Base-by-base conservation (phyloP, 2,797 vertebrate genomes). In the Neopelma chrysocephalum region DNA sequence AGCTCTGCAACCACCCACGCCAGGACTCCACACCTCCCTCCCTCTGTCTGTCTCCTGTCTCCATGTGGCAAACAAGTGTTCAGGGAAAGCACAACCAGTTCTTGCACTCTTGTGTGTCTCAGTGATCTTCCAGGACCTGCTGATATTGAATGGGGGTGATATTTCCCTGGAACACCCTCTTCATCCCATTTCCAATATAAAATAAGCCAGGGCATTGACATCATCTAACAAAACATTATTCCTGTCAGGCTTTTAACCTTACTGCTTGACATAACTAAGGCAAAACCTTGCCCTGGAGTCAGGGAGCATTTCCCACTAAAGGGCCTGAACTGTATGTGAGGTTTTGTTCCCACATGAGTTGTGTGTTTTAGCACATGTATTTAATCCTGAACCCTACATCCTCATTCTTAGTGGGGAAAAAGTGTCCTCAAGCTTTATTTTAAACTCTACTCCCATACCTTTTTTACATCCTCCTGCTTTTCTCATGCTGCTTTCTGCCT, bases 11-110 rank as follows among this genome's bases (percentile, higher is more conserved):
- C 89, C 79, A 80, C 95, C 94, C 96, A 96, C 93, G 16, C 88
- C 32, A 47, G 77, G 89, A 93, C 91, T 88, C 95, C 81, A 92
- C 96, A 96, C 94, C 68, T 95, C 96, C 94, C 95, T 96, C 95
- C 91, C 93, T 94, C 88, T 97, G 94, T 95, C 95, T 96, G 79
- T 90, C 93, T 97, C 94, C 70, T 94, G 76, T 87, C 48, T 56
- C 94, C 89, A 64, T 83, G 94, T 77, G 87, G 93, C 84, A 85
- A 79, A 48, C 40, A 53, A 53, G 77, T 68, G 70, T 90, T 82
- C 79, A 79, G 96, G 95, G 90, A 94, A 96, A 95, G 86, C 89
- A 84, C 87, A 96, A 88, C 93, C 91, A 90, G 93, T 96, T 48
- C 89, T 88, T 47, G 65, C 0, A 32, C 82, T 96, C 77, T 87